Evolutionary conservation across 2,797 vertebrate genomes (phyloP).

Genomic region (Melopsittacus undulatus): DNA sequence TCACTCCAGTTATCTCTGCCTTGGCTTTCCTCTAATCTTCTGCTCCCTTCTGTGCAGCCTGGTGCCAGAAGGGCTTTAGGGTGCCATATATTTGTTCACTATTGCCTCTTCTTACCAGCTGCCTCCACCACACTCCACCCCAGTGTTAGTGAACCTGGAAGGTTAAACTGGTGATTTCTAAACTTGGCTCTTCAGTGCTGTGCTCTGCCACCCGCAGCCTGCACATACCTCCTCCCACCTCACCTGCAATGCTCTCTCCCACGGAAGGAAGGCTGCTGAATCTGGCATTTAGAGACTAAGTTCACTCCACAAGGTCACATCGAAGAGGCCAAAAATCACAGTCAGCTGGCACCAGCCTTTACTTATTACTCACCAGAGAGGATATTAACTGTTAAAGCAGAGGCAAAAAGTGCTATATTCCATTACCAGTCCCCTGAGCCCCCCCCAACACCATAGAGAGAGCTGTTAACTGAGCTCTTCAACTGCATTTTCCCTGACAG

Average conservation of each 20-base stretch:
- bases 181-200: background rate
- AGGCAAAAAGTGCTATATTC: background rate
- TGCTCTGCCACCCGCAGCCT: background rate
- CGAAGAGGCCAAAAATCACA: slow-evolving; percentile 8
- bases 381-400: background rate
- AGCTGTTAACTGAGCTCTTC: slow-evolving; percentile 13
- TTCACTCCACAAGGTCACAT: background rate
- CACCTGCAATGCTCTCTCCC: background rate
- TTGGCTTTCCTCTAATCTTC: background rate
- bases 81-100: background rate
- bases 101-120: background rate
- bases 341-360: background rate
- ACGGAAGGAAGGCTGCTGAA: background rate
- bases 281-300: background rate
- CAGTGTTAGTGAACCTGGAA: background rate
- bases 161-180: background rate
- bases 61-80: background rate
- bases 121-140: background rate
- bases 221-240: background rate
- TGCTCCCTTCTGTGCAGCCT: background rate
- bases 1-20: background rate
- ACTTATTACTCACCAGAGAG: background rate
- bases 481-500: background rate
- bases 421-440: background rate
- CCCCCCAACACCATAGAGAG: background rate